These are phyloP conservation scores for Archegozetes longisetosus DNA, from an alignment of 1,140 invertebrate species.

Conservation along the genomic window DNA sequence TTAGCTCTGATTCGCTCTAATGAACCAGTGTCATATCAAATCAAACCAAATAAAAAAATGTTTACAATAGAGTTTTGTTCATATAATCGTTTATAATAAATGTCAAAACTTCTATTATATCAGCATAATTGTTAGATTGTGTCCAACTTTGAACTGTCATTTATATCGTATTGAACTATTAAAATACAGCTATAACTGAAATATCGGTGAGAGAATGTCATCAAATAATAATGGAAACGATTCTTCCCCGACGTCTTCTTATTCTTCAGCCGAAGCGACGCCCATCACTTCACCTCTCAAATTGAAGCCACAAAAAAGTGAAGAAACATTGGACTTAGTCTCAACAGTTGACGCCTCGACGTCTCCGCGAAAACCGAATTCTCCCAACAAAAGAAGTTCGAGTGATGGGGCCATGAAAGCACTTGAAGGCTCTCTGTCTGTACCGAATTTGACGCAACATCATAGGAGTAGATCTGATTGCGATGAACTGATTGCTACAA, in stretches of 20 bases:
- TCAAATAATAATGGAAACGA: too few relatives aligned
- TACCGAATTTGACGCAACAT: background rate
- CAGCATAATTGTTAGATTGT: too few relatives aligned
- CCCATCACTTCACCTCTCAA: background rate
- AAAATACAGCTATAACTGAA: too few relatives aligned
- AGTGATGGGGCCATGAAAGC: background rate
- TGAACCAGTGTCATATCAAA: too few relatives aligned
- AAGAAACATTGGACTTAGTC: background rate
- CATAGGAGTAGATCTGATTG: conserved; percentile 3
- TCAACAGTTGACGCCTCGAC: background rate
- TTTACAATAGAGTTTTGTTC: too few relatives aligned
- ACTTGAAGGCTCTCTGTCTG: background rate
- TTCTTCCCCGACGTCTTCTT: background rate
- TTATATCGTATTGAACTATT: too few relatives aligned
- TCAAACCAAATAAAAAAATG: too few relatives aligned
- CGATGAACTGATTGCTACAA: conserved; percentile 1
- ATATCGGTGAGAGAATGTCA: too few relatives aligned
- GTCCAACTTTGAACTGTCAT: too few relatives aligned
- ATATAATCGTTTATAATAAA: too few relatives aligned
- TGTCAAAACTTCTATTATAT: too few relatives aligned
- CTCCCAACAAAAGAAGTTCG: background rate
- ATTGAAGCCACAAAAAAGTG: background rate
- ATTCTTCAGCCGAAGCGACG: background rate
- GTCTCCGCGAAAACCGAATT: background rate
- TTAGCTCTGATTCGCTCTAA: too few relatives aligned